These are phyloP conservation scores for Hyposoter dolosus DNA, from an alignment of 2,888 invertebrate genomes.

Conservation along the genomic window DNA sequence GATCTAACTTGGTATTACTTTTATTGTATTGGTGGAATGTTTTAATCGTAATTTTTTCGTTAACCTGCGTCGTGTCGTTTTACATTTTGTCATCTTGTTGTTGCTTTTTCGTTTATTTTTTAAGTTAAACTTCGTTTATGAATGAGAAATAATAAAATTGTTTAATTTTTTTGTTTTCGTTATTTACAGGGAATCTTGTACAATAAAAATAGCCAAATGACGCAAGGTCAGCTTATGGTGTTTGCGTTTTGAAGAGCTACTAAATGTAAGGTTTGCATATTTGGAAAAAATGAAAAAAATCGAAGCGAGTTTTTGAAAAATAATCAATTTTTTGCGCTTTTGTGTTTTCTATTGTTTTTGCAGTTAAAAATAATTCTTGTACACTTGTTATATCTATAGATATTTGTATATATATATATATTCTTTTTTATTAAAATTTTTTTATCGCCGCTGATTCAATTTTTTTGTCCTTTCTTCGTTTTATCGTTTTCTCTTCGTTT, in stretches of 20 bases:
- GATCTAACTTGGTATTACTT: conserved; percentile 54
- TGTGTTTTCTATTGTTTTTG: conserved; percentile 13
- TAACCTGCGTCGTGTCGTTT: conserved; percentile 49
- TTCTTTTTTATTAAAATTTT: conserved; percentile 12
- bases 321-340: conserved; percentile 3
- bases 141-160: conserved; percentile 35
- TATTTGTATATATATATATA: background rate
- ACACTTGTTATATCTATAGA: background rate
- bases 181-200: conserved; percentile 58
- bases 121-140: conserved; percentile 24
- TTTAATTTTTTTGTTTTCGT: conserved; percentile 10
- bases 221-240: conserved; percentile 4
- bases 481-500: conserved; percentile 37
- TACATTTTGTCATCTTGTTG: conserved; percentile 19
- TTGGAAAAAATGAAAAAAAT: conserved; percentile 7
- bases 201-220: conserved; percentile 38
- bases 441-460: conserved; percentile 19
- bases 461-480: conserved; percentile 16
- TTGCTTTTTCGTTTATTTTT: conserved; percentile 25
- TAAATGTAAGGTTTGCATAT: background rate
- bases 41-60: conserved; percentile 40
- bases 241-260: background rate
- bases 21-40: conserved; percentile 56
- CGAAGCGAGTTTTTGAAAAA: conserved; percentile 19
- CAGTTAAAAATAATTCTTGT: conserved; percentile 21